Conservation (phyloP, 2,113 vertebrate genomes). For the Chloebia gouldiae region DNA sequence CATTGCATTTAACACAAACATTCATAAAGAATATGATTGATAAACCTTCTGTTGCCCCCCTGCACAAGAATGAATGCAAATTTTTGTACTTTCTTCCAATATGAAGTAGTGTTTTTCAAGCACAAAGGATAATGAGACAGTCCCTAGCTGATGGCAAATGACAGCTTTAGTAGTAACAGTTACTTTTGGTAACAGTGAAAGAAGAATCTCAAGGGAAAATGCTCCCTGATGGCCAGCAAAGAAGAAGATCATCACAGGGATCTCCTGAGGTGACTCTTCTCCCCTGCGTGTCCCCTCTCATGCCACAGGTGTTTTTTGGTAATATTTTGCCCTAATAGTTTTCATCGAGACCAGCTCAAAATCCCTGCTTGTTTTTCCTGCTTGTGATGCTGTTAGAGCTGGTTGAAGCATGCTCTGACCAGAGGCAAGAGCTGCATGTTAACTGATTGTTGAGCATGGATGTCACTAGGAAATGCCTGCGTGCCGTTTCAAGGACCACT, state of each 20-base stretch:
- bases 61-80: not conserved
- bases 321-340: not conserved
- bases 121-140: not conserved
- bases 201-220: not conserved
- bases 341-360: not conserved
- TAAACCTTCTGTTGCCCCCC: not conserved
- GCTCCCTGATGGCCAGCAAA: not conserved
- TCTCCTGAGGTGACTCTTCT: not conserved
- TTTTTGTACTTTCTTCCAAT: not conserved
- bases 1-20: not conserved
- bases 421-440: not conserved
- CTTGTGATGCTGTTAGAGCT: not conserved
- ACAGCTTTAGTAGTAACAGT: not conserved
- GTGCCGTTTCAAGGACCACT: not conserved
- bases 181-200: not conserved
- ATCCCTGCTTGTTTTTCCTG: not conserved
- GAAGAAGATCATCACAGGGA: not conserved
- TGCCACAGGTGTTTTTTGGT: not conserved
- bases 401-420: not conserved
- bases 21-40: not conserved
- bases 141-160: not conserved
- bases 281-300: not conserved
- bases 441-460: not conserved
- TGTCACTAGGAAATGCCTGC: not conserved
- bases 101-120: not conserved